Percentiles rank a stretch among this genome's conserved stretches.
phyloP scores from a whole-genome alignment of 2,797 vertebrate species.

The Centropyge bicolor region DNA sequence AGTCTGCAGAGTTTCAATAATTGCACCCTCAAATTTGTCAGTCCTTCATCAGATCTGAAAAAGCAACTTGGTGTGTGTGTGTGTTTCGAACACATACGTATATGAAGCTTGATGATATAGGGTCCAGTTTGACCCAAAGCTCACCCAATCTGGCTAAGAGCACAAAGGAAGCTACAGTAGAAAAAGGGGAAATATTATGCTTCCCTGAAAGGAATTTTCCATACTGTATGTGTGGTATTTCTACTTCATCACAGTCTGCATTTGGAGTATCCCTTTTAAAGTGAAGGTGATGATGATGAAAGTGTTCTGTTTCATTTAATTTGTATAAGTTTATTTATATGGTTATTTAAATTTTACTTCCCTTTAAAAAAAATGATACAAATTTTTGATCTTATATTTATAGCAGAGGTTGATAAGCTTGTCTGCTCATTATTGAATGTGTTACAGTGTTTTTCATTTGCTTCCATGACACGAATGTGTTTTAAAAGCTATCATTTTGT shows the following conservation, averaged over 20 bases:
- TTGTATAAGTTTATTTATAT: too few relatives aligned
- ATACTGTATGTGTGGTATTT: slow-evolving; percentile 2
- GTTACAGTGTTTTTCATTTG: background rate
- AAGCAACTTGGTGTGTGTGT: too few relatives aligned
- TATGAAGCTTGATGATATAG: too few relatives aligned
- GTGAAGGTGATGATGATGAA: too few relatives aligned
- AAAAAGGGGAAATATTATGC: slow-evolving; percentile 60
- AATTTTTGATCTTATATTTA: background rate
- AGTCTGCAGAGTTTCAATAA: too few relatives aligned
- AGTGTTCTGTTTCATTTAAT: background rate
- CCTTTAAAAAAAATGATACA: background rate
- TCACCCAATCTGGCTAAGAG: background rate
- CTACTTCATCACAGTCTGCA: background rate
- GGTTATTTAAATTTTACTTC: background rate
- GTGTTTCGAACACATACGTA: too few relatives aligned
- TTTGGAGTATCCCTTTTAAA: background rate
- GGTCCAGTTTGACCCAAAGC: too few relatives aligned
- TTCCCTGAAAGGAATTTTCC: slow-evolving; percentile 51
- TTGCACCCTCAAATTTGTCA: too few relatives aligned
- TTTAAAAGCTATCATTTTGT: background rate
- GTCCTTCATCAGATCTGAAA: too few relatives aligned
- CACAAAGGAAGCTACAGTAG: slow-evolving; percentile 31
- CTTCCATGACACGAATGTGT: background rate
- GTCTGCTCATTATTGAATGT: background rate
- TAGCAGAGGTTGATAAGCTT: background rate